A percentile compares a stretch with the other conserved stretches of the same genome.
These are phyloP conservation scores for Slavum lentiscoides DNA, from an alignment of 2,888 invertebrate species.

Conservation along the genomic window DNA sequence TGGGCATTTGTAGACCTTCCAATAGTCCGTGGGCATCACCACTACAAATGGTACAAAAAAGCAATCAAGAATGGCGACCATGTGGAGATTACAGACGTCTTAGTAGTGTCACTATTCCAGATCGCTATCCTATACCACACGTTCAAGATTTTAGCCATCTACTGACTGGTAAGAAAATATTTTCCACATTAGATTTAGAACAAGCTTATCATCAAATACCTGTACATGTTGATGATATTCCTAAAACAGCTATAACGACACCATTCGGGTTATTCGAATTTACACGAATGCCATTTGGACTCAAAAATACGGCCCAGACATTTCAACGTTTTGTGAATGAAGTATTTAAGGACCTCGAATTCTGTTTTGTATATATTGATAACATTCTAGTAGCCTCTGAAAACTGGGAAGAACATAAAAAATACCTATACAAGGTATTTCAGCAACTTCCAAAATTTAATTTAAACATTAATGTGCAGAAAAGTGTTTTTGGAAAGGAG, in stretches of 20 bases:
- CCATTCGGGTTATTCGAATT: conserved; percentile 59
- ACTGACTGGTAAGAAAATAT: conserved; percentile 57
- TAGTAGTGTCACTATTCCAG: conserved; percentile 58
- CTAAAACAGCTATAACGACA: conserved; percentile 56
- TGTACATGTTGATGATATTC: conserved; percentile 55
- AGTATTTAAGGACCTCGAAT: conserved; percentile 54
- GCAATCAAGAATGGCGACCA: conserved; percentile 57
- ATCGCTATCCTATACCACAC: conserved; percentile 59
- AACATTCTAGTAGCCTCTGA: conserved; percentile 56
- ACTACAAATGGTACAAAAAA: conserved; percentile 58
- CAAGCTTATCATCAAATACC: conserved; percentile 60
- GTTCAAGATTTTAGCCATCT: conserved; percentile 57
- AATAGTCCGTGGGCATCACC: conserved; percentile 58
- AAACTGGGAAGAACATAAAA: conserved; percentile 55
- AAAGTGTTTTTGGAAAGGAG: conserved; percentile 57
- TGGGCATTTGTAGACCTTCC: conserved; percentile 58
- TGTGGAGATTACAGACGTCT: conserved; percentile 60
- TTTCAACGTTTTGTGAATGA: conserved; percentile 57
- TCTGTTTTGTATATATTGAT: conserved; percentile 56
- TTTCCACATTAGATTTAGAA: conserved; percentile 58
- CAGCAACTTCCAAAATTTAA: conserved; percentile 56
- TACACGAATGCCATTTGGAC: conserved; percentile 55
- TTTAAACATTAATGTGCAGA: conserved; percentile 57
- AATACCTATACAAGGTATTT: conserved; percentile 55
- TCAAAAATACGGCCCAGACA: conserved; percentile 56